A percentile compares a stretch with the other conserved stretches of the same genome.
phyloP scores from a whole-genome alignment of 2,797 vertebrate genomes.

The Varecia variegata region DNA sequence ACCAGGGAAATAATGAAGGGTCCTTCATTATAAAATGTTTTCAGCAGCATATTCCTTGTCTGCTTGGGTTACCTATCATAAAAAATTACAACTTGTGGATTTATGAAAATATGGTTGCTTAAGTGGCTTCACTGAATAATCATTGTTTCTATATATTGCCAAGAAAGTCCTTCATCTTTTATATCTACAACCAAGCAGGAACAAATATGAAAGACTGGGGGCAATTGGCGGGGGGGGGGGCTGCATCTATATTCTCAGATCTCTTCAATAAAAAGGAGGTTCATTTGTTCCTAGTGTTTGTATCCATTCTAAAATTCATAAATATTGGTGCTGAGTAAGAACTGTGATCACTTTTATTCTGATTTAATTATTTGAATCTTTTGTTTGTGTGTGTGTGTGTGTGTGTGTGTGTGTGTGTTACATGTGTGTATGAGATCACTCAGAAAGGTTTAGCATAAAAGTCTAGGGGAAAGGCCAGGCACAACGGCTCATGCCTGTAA shows the following conservation, averaged over 20 bases:
- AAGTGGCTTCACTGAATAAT: neutral
- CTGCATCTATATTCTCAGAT: neutral
- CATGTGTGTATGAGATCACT: neutral
- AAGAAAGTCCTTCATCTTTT: neutral
- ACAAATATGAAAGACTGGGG: neutral
- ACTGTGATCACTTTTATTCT: neutral
- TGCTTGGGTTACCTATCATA: neutral
- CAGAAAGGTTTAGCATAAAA: neutral
- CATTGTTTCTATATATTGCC: neutral
- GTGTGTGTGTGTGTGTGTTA: neutral
- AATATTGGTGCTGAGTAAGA: neutral
- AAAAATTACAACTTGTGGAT: neutral
- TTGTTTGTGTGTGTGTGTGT: neutral
- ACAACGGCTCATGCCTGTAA: too few relatives aligned
- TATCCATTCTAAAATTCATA: neutral
- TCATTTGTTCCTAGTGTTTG: neutral
- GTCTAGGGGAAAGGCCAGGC: too few relatives aligned
- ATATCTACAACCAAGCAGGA: neutral
- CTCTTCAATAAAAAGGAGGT: neutral
- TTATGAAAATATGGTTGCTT: neutral
- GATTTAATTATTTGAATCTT: neutral
- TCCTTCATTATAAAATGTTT: neutral
- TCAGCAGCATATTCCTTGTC: neutral
- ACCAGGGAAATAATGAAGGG: neutral
- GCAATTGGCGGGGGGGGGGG: neutral